A percentile compares a stretch with the other conserved stretches of the same genome.
Conservation (phyloP, 2,797 vertebrate genomes). For the Anableps anableps region DNA sequence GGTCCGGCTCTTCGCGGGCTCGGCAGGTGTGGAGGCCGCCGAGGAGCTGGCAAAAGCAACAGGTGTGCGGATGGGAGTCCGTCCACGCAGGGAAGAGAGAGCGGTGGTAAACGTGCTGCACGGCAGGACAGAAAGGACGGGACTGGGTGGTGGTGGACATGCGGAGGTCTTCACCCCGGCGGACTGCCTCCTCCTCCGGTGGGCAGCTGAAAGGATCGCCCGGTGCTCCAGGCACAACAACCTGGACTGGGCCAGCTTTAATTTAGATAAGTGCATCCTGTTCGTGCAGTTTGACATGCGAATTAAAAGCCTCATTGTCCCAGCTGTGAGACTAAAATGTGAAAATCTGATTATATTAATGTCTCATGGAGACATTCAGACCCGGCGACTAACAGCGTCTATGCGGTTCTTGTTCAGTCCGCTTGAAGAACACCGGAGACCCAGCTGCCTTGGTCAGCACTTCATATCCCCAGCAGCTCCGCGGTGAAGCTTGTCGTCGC, state of each 20-base stretch:
- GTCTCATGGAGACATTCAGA: neutral
- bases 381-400: neutral
- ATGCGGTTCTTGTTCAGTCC: slow-evolving; percentile 14
- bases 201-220: slow-evolving; percentile 15
- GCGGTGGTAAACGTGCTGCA: slow-evolving; percentile 6
- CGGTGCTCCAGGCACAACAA: slow-evolving; percentile 52
- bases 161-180: slow-evolving; percentile 18
- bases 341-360: neutral
- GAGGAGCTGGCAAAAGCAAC: slow-evolving; percentile 76
- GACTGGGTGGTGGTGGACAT: neutral
- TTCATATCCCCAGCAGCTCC: neutral
- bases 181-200: slow-evolving; percentile 42
- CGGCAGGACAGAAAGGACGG: slow-evolving; percentile 14
- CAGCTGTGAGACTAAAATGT: neutral
- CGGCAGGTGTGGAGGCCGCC: slow-evolving; percentile 44
- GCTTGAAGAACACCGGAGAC: slow-evolving; percentile 8
- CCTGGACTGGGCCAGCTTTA: slow-evolving; percentile 50
- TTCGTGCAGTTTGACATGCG: slow-evolving; percentile 52
- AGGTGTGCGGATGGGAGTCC: slow-evolving; percentile 49
- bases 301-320: slow-evolving; percentile 68
- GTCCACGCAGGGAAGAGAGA: slow-evolving; percentile 15
- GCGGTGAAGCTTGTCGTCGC: neutral
- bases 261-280: slow-evolving; percentile 40
- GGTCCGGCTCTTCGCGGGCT: slow-evolving; percentile 30
- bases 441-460: slow-evolving; percentile 22